Base-by-base conservation (phyloP, 2,888 invertebrate species). In the Himalopsyche japonica region DNA sequence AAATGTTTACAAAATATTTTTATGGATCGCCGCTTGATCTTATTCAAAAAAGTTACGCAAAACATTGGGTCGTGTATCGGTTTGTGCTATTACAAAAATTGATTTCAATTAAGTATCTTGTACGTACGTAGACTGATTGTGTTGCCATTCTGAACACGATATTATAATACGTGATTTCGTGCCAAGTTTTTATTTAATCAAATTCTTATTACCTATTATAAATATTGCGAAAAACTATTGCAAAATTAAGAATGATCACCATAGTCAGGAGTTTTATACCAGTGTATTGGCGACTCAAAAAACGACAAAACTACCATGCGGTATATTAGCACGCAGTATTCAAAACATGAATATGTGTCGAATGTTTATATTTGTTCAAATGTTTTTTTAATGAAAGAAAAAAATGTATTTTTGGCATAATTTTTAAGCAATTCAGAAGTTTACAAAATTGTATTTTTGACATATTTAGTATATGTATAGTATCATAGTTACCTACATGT, bases 31-130 rank as follows among this genome's bases (percentile, higher is more conserved):
- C 70, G 70, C 70, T 70, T 70, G 70, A 70, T 70, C 70, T 70
- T 70, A 70, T 70, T 70, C 70, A 70, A 70, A 70, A 70, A 70
- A 70, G 70, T 70, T 70, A 70, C 70, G 70, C 70, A 70, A 70
- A 70, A 12, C 70, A 70, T 70, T 70, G 20, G 70, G 70, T 70
- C 70, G 70, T 70, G 70, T 70, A 30, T 70, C 70, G 70, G 27
- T 70, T 70, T 70, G 70, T 27, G 70, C 70, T 70, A 70, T 70
- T 70, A 70, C 70, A 70, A 70, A 70, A 70, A 70, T 70, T 70
- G 70, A 70, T 70, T 70, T 70, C 70, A 70, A 70, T 70, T 70
- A 70, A 70, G 70, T 70, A 27, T 70, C 70, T 70, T 70, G 12
- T 70, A 27, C 70, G 70, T 70, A 70, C 70, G 70, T 70, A 70